Evolutionary conservation across 2,797 vertebrate species (phyloP).

Genomic region (Cryptoprocta ferox): DNA sequence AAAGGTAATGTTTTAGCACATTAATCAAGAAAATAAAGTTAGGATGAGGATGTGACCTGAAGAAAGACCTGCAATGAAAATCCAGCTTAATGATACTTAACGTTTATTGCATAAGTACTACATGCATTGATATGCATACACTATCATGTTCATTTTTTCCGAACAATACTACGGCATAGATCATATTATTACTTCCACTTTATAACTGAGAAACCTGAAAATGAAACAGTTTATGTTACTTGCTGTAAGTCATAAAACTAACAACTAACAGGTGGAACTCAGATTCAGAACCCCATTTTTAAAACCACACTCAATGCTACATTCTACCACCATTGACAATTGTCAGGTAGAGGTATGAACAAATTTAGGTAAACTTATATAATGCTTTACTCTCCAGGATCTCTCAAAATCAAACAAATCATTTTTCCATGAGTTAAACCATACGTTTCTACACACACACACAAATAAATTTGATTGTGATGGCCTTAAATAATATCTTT

Average conservation of each 20-base stretch:
- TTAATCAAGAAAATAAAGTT: slow-evolving; percentile 72
- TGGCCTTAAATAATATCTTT: background rate
- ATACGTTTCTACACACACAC: background rate
- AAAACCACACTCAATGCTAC: accelerated
- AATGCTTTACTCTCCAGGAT: background rate
- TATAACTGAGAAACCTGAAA: background rate
- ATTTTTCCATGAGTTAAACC: background rate
- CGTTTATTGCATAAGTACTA: background rate
- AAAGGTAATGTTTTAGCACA: slow-evolving; percentile 64
- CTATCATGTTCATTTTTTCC: background rate
- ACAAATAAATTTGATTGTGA: background rate
- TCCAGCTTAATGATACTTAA: background rate
- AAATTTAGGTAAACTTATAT: background rate
- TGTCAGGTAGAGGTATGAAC: background rate
- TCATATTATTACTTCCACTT: background rate
- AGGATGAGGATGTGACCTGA: background rate
- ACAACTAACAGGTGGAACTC: background rate
- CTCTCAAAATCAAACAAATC: background rate
- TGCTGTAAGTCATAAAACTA: background rate
- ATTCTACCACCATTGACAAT: background rate
- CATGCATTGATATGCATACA: accelerated
- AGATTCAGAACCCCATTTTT: background rate
- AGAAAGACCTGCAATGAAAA: background rate
- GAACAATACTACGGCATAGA: background rate
- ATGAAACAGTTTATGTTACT: background rate